phyloP scores from a whole-genome alignment of 2,888 invertebrate genomes.

The Cheilosia vernalis region DNA sequence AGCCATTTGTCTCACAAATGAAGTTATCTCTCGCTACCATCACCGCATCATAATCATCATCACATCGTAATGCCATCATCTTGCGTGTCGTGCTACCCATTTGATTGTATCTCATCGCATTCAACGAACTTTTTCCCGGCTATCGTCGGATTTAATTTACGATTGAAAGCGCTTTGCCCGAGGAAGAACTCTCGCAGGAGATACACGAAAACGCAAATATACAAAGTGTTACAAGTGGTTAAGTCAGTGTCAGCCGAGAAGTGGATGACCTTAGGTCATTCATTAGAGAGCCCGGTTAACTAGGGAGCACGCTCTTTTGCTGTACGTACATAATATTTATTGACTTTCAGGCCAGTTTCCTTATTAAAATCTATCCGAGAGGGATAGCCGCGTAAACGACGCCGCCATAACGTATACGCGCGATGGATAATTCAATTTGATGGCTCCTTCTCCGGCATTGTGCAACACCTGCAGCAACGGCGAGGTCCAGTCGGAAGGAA shows the following conservation, averaged over 20 bases:
- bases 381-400: constrained; percentile 39
- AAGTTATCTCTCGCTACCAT: constrained; percentile 44
- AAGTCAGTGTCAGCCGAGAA: constrained; percentile 59
- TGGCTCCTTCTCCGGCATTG: constrained; percentile 26
- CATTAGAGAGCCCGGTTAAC: constrained; percentile 43
- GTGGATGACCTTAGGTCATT: constrained; percentile 58
- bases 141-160: constrained; percentile 38
- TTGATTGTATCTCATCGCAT: constrained; percentile 26
- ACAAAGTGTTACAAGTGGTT: constrained; percentile 29
- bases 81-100: constrained; percentile 32
- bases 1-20: constrained; percentile 56
- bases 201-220: constrained; percentile 5
- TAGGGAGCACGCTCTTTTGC: constrained; percentile 32
- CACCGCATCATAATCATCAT: constrained; percentile 39
- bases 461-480: constrained; percentile 9
- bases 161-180: constrained; percentile 35
- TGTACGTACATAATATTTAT: constrained; percentile 14
- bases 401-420: constrained; percentile 47
- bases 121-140: not conserved
- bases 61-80: constrained; percentile 47
- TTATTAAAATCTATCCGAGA: constrained; percentile 58
- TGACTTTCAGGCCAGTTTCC: constrained; percentile 40
- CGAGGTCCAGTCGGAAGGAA: constrained; percentile 42
- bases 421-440: constrained; percentile 69
- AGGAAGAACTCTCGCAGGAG: constrained; percentile 38